Base-by-base conservation (phyloP, 1,140 invertebrate species). In the Trichonephila clavata region DNA sequence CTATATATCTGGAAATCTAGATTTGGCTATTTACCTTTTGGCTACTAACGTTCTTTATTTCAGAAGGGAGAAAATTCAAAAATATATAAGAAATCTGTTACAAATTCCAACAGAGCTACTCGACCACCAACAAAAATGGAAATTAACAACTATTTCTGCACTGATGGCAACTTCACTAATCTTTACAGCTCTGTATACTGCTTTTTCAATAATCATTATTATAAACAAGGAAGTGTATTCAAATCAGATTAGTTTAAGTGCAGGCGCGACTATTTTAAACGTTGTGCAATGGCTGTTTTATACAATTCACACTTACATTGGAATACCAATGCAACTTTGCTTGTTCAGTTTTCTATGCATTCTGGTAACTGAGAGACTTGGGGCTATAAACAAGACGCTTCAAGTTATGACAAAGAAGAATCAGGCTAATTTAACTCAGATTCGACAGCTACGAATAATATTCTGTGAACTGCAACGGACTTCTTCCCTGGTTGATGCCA, bases 401-500 rank as follows among this genome's bases (percentile, higher is more conserved):
- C 16, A 65, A 43, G 65, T 7, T 16, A 21, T 77, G 71, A 16
- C 39, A 20, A 13, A 77, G 18, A 77, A 8, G 39, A 77, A 32
- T 4, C 5, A 13, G 10, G 32, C 13, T 77, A 18, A 16, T 2
- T 10, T 77, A 6, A 39, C 13, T 18, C 71, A 39, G 18, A 77
- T 92, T n/a, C 80, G 61, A 8, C 39, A 92, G 4, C 80, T 24
- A 7, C 8, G 81, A 16, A 10, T 21, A 50, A 60, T 57, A 20
- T 92, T 68, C 27, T 92, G 90, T 13, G 21, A 84, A 20, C 6
- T 92, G 21, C 90, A 92, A 20, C 57, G 59, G 5, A 65, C 81
- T 2, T 50, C 81, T 4, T 27, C 61, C 1, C 21, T 24, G 24
- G 81, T 68, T 20, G 90, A 92, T 32, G 20, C 3, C 0, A 68